Conservation (phyloP, 1,140 invertebrate genomes). For the Berghia stephanieae region DNA sequence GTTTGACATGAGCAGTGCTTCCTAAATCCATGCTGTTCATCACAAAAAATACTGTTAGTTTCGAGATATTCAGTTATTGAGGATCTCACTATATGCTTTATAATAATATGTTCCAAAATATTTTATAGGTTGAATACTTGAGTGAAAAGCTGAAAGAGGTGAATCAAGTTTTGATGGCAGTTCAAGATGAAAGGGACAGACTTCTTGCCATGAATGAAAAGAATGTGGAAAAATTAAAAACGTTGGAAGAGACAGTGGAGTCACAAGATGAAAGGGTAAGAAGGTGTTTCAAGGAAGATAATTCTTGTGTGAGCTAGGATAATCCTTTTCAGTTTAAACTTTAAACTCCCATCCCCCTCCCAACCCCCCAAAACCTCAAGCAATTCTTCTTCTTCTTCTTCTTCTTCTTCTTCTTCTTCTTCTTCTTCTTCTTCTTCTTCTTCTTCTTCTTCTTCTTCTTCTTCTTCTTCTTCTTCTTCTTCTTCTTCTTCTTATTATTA, state of each 20-base stretch:
- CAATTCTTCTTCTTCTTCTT: too few species aligned
- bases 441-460: conserved; percentile 2
- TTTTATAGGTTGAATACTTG: conserved; percentile 25
- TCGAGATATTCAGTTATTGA: too few species aligned
- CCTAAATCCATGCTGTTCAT: too few species aligned
- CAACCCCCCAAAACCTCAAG: not conserved
- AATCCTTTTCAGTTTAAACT: too few species aligned
- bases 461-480: too few species aligned
- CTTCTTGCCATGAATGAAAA: not conserved
- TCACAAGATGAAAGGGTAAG: conserved; percentile 14
- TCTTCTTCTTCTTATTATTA: too few species aligned
- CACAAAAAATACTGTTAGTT: too few species aligned
- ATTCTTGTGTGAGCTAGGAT: too few species aligned
- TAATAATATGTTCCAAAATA: not conserved
- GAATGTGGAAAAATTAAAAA: conserved; percentile 3
- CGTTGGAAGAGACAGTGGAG: not conserved
- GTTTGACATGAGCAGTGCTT: too few species aligned
- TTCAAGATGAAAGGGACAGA: conserved; percentile 14
- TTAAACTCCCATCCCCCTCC: not conserved
- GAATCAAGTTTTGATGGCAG: conserved; percentile 3
- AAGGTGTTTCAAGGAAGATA: too few species aligned
- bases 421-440: conserved; percentile 2
- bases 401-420: not conserved
- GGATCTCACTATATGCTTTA: too few species aligned
- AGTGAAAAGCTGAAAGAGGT: conserved; percentile 22